Conservation (phyloP, 2,888 invertebrate species). For the Micoletzkya japonica region DNA sequence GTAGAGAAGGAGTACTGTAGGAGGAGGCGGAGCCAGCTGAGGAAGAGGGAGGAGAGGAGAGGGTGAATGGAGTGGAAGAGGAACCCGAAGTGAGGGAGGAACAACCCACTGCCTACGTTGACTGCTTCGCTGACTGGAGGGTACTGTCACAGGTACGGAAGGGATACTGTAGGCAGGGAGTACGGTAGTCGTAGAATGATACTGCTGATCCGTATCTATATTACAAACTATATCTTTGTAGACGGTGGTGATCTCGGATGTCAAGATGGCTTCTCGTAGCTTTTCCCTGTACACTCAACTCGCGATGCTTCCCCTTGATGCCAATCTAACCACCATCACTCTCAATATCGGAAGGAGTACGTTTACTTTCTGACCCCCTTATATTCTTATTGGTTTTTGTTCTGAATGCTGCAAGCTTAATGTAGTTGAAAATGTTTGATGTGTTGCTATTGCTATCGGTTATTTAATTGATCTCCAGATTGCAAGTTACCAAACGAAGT, state of each 20-base stretch:
- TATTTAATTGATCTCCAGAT: neutral
- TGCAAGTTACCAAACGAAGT: conserved; percentile 19
- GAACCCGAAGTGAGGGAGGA: conserved; percentile 20
- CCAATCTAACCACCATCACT: conserved; percentile 35
- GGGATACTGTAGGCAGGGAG: neutral
- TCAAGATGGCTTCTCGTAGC: conserved; percentile 31
- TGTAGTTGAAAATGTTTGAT: too few relatives aligned
- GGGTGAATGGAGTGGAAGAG: conserved; percentile 4
- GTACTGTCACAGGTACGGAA: conserved; percentile 35
- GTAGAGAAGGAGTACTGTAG: neutral
- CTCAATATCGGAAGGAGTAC: conserved; percentile 46
- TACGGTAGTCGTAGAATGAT: conserved; percentile 3
- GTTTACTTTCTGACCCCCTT: conserved; percentile 11
- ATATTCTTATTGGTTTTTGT: too few relatives aligned
- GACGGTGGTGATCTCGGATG: conserved; percentile 33
- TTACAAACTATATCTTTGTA: conserved; percentile 12
- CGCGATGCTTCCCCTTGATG: conserved; percentile 40
- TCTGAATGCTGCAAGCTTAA: too few relatives aligned
- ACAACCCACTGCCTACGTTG: conserved; percentile 34
- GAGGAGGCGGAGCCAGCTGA: neutral
- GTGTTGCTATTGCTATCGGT: neutral
- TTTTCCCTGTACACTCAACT: conserved; percentile 51
- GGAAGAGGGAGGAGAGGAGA: neutral
- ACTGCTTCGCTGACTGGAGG: conserved; percentile 36
- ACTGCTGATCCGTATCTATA: neutral